A percentile compares a stretch with the other conserved stretches of the same genome.
Evolutionary conservation across 1,140 invertebrate genomes (phyloP).

Genomic region (Drosophila kohkoa): DNA sequence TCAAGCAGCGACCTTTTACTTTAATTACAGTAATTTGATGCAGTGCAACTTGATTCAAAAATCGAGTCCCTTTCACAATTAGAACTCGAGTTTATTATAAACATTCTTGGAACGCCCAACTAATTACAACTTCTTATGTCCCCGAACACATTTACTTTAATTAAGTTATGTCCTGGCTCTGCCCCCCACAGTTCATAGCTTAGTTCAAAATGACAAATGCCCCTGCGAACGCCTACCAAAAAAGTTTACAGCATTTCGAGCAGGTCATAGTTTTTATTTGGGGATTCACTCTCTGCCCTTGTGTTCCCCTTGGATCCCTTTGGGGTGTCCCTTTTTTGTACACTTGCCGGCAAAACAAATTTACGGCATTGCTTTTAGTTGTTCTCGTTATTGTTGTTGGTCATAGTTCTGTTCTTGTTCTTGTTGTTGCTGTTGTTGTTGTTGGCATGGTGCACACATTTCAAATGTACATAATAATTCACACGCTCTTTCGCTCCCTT

Average conservation of each 20-base stretch:
- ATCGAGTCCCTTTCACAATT: slow-evolving; percentile 17
- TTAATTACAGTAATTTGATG: slow-evolving; percentile 25
- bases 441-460: slow-evolving; percentile 58
- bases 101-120: slow-evolving; percentile 63
- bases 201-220: slow-evolving; percentile 71
- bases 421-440: slow-evolving; percentile 50
- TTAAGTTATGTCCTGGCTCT: slow-evolving; percentile 63
- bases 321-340: slow-evolving; percentile 38
- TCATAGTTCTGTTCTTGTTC: slow-evolving; percentile 56
- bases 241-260: slow-evolving; percentile 69
- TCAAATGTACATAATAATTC: slow-evolving; percentile 83
- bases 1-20: neutral
- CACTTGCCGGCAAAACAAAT: slow-evolving; percentile 72
- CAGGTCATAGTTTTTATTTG: slow-evolving; percentile 70
- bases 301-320: slow-evolving; percentile 17
- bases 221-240: slow-evolving; percentile 62
- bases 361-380: slow-evolving; percentile 80
- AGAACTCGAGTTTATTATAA: slow-evolving; percentile 55
- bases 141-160: slow-evolving; percentile 76
- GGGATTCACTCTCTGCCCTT: slow-evolving; percentile 36
- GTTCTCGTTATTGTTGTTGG: slow-evolving; percentile 66
- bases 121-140: slow-evolving; percentile 77
- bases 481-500: slow-evolving; percentile 50
- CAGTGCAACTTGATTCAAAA: slow-evolving; percentile 18
- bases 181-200: slow-evolving; percentile 1